Evolutionary conservation across 2,888 invertebrate species (phyloP).

Genomic region (Cheilosia soror): DNA sequence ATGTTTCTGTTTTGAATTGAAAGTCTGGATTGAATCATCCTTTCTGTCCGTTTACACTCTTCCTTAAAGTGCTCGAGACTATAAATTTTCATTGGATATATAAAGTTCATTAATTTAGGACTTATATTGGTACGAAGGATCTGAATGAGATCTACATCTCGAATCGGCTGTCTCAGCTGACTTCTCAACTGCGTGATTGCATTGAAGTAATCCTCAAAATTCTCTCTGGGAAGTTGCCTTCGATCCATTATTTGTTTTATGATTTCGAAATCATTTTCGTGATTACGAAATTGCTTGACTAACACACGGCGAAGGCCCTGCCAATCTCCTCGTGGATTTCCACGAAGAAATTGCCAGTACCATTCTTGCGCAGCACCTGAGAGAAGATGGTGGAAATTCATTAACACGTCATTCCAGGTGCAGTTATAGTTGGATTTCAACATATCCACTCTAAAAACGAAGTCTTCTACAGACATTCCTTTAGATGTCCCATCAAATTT

Average conservation of each 20-base stretch:
- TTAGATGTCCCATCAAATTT: slow-evolving; percentile 14
- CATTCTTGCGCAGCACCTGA: slow-evolving; percentile 43
- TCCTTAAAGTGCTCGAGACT: too few relatives aligned
- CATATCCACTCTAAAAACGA: slow-evolving; percentile 49
- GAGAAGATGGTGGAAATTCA: slow-evolving; percentile 51
- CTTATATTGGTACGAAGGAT: slow-evolving; percentile 32
- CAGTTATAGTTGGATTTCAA: slow-evolving; percentile 21
- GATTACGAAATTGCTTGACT: neutral
- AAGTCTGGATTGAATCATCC: too few relatives aligned
- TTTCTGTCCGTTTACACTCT: too few relatives aligned
- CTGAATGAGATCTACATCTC: slow-evolving; percentile 27
- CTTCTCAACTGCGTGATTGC: slow-evolving; percentile 22
- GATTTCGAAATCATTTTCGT: neutral
- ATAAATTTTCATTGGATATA: too few relatives aligned
- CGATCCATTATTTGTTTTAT: slow-evolving; percentile 15
- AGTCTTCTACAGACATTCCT: slow-evolving; percentile 45
- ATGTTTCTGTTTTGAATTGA: too few relatives aligned
- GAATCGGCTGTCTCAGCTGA: slow-evolving; percentile 20
- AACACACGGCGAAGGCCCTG: neutral
- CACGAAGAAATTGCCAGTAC: slow-evolving; percentile 47
- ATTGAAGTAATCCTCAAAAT: slow-evolving; percentile 55
- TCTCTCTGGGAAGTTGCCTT: slow-evolving; percentile 43
- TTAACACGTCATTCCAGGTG: slow-evolving; percentile 44
- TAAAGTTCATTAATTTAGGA: neutral
- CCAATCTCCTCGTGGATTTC: slow-evolving; percentile 22